Evolutionary conservation across 2,888 invertebrate species (phyloP).

Genomic region (Proisotoma minuta): DNA sequence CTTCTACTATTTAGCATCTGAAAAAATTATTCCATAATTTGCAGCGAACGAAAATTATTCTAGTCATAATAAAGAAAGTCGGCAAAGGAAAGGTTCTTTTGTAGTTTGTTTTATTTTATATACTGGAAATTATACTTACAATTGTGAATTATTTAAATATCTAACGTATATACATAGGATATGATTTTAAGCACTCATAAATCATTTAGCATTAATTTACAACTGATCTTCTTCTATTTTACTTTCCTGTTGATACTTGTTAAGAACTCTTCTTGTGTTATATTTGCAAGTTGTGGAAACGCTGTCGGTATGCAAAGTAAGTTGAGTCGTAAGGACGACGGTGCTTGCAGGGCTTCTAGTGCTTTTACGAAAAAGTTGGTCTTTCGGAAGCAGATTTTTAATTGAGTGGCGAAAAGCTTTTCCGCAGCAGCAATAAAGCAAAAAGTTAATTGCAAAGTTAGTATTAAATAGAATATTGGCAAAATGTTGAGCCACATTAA

Average conservation of each 20-base stretch:
- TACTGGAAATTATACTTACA: too few species aligned
- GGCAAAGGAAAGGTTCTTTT: too few species aligned
- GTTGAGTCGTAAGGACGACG: not conserved
- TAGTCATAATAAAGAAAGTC: too few species aligned
- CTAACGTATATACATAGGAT: too few species aligned
- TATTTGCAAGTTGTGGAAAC: not conserved
- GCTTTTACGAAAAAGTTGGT: conserved; percentile 4
- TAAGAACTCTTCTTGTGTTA: conserved; percentile 53
- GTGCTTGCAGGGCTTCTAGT: conserved; percentile 12
- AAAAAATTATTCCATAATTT: too few species aligned
- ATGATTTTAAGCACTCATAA: too few species aligned
- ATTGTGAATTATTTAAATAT: too few species aligned
- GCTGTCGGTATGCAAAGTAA: not conserved
- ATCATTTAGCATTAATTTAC: too few species aligned
- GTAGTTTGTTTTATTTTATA: too few species aligned
- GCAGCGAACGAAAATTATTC: too few species aligned
- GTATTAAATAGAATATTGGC: conserved; percentile 66
- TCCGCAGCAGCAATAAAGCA: conserved; percentile 74
- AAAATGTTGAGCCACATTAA: conserved; percentile 38
- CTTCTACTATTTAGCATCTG: too few species aligned
- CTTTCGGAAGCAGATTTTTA: conserved; percentile 16
- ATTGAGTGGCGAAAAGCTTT: conserved; percentile 69
- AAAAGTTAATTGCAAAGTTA: conserved; percentile 78
- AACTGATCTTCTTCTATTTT: not conserved
- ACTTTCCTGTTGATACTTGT: not conserved